Percentiles rank a stretch among this genome's conserved stretches.
These are phyloP conservation scores for Caerostris darwini DNA, from an alignment of 1,140 invertebrate species.

Conservation along the genomic window DNA sequence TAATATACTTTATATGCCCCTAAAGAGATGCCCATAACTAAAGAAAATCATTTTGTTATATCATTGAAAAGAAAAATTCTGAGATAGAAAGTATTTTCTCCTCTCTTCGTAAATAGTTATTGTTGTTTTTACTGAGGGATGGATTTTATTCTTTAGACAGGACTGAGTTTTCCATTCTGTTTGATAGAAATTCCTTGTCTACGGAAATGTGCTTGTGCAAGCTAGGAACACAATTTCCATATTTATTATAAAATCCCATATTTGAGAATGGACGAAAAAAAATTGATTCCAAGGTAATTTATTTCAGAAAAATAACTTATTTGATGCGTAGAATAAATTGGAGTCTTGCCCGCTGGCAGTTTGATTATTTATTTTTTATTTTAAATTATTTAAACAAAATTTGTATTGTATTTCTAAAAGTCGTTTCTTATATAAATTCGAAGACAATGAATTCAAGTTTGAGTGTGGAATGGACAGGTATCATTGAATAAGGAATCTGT, in stretches of 20 bases:
- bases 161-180: background rate
- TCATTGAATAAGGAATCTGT: no score
- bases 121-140: background rate
- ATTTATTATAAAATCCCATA: slow-evolving; percentile 45
- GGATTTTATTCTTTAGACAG: background rate
- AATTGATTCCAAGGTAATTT: slow-evolving; percentile 21
- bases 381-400: background rate
- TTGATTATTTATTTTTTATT: background rate
- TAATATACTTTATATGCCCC: background rate
- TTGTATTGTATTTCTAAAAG: no score
- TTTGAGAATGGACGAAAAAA: slow-evolving; percentile 22
- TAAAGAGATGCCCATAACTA: background rate
- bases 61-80: background rate
- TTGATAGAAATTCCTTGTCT: background rate
- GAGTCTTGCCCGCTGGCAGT: background rate
- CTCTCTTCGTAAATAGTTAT: background rate
- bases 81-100: background rate
- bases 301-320: slow-evolving; percentile 38
- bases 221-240: slow-evolving; percentile 16
- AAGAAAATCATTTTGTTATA: slow-evolving; percentile 14
- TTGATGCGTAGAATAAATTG: background rate
- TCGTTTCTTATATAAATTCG: no score
- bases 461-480: no score
- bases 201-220: background rate
- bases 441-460: no score